These are phyloP conservation scores for Asteroscopus sphinx DNA, from an alignment of 2,888 invertebrate genomes.

Conservation along the genomic window DNA sequence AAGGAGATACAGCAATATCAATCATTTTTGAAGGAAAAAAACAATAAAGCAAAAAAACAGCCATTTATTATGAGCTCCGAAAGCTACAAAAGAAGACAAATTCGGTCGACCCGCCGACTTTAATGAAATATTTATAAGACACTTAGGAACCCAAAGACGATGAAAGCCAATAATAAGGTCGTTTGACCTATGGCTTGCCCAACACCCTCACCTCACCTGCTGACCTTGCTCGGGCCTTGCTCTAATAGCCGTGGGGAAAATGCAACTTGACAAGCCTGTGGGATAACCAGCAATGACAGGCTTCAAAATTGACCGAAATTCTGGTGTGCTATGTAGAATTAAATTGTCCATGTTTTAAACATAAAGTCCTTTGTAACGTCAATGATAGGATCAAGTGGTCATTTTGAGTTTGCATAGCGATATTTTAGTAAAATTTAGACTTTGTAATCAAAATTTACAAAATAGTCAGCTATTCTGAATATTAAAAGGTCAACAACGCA, in stretches of 20 bases:
- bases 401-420: conserved; percentile 7
- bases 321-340: conserved; percentile 3
- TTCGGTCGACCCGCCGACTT: conserved; percentile 6
- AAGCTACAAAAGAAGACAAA: conserved; percentile 20
- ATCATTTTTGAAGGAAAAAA: conserved; percentile 3
- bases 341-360: background rate
- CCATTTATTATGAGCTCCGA: conserved; percentile 1
- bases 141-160: conserved; percentile 12
- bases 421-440: background rate
- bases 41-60: conserved; percentile 1
- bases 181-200: conserved; percentile 39
- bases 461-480: no score
- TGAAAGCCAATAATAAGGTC: conserved; percentile 27
- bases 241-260: conserved; percentile 27
- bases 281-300: background rate
- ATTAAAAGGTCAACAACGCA: no score
- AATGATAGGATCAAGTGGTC: conserved; percentile 6
- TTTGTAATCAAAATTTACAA: no score
- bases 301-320: background rate
- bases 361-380: conserved; percentile 1
- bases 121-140: conserved; percentile 34
- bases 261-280: conserved; percentile 18
- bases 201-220: conserved; percentile 39
- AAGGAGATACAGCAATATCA: background rate
- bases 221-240: conserved; percentile 39